phyloP scores from a whole-genome alignment of 2,113 vertebrate species.

The Symphodus melops region DNA sequence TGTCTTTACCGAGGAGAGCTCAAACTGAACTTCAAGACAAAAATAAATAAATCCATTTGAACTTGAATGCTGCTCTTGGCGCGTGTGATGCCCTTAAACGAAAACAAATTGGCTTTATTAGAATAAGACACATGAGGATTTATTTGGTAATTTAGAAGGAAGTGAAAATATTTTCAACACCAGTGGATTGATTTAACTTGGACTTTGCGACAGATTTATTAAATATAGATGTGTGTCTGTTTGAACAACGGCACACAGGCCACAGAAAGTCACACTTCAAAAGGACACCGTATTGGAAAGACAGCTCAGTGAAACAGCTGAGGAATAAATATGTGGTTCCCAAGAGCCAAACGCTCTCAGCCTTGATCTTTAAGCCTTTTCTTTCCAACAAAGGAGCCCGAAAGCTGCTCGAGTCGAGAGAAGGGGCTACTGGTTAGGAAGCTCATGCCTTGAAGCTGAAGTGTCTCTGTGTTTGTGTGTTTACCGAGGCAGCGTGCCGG shows the following conservation, averaged over 20 bases:
- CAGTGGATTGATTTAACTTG: conserved; percentile 21
- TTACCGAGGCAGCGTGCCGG: conserved; percentile 5
- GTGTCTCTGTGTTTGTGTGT: conserved; percentile 38
- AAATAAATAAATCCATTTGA: conserved; percentile 2
- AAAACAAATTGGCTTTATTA: conserved; percentile 53
- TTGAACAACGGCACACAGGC: conserved; percentile 11
- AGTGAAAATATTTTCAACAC: conserved; percentile 42
- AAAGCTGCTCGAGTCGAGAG: conserved; percentile 11
- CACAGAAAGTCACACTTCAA: conserved; percentile 42
- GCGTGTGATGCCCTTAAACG: neutral
- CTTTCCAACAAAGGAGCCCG: conserved; percentile 45
- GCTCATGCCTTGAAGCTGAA: conserved; percentile 16
- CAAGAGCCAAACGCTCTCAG: conserved; percentile 35
- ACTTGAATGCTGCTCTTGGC: conserved; percentile 30
- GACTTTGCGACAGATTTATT: neutral
- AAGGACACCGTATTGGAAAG: conserved; percentile 50
- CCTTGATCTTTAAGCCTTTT: conserved; percentile 69
- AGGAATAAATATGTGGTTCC: conserved; percentile 65
- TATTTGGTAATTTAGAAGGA: conserved; percentile 26
- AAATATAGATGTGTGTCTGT: conserved; percentile 2
- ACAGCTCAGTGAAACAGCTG: conserved; percentile 32
- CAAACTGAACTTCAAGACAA: conserved; percentile 21
- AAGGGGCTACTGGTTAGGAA: conserved; percentile 20
- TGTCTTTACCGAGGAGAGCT: neutral
- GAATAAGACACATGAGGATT: conserved; percentile 33